A percentile compares a stretch with the other conserved stretches of the same genome.
Conservation (phyloP, 2,888 invertebrate species). For the Teleogryllus oceanicus region DNA sequence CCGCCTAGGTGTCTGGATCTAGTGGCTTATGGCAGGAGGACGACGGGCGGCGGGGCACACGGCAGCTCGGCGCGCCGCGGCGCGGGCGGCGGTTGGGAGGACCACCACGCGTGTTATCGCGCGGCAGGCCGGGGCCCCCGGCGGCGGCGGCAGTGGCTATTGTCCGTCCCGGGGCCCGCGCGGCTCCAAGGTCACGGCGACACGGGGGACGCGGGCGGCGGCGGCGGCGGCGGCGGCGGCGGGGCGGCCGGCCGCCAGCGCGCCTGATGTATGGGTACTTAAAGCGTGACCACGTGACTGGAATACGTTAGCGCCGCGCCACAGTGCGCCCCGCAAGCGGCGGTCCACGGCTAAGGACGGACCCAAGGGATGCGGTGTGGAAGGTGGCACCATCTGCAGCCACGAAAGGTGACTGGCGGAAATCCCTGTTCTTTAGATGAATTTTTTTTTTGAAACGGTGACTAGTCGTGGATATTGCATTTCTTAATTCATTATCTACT, state of each 20-base stretch:
- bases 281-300: conserved; percentile 18
- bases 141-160: neutral
- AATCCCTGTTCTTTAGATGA: no score
- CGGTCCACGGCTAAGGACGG: neutral
- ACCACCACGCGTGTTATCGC: conserved; percentile 1
- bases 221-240: neutral
- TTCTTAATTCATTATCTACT: no score
- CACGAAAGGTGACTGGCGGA: no score
- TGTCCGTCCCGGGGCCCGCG: neutral
- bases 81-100: neutral
- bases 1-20: no score
- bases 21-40: neutral
- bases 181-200: neutral
- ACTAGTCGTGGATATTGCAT: no score
- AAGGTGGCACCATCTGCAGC: no score
- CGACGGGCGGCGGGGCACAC: neutral
- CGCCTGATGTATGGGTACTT: conserved; percentile 18
- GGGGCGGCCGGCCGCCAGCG: neutral
- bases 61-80: neutral
- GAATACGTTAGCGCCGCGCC: conserved; percentile 18
- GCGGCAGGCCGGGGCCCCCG: neutral
- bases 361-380: no score
- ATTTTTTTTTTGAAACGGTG: no score
- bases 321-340: neutral
- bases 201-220: neutral